Evolutionary conservation across 1,140 invertebrate species (phyloP), one percentile per base, ranked within the genome.

Genomic region (Ips typographus): DNA sequence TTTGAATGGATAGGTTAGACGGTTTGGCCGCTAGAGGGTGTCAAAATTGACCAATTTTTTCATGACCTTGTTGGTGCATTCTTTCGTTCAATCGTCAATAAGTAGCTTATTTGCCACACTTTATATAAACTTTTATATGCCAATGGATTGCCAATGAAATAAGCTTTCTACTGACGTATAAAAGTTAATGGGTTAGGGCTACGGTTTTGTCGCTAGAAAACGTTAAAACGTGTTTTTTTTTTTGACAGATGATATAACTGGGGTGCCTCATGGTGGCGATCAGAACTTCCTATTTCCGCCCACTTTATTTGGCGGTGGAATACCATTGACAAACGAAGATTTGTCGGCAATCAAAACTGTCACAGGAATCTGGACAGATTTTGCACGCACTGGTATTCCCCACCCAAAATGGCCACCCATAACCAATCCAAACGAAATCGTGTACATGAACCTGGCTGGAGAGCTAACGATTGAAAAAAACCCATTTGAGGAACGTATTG

Each of bases 331-430:
- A 42, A 41, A 67, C 39, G 40, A 62, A 6, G 74, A 76, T 67
- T 2, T 59, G 1, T 49, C 59, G 36, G 55, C 60, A n/a, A 79
- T 83, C 22, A 78, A 73, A 61, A 68, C 78, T 67, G 75, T 83
- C n/a, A 71, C 78, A 2, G 73, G 74, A 67, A 67, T 83, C 68
- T 84, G 83, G 83, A 70, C 80, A 2, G 83, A 83, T 75, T 84
- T 84, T 76, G 83, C 81, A 4, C 82, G 81, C 74, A 75, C 60
- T 66, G 81, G 80, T 3, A 68, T 82, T 60, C 82, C 82, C 7
- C 82, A 79, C 47, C 77, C 77, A 3, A 22, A 71, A 38, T 77
- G 76, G 76, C 58, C 71, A 52, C 72, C 73, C 4, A 71, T 71
- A 4, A 68, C 57, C 4, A 40, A 60, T 49, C 65, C 70, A 4